Base-by-base conservation (phyloP, 2,888 invertebrate genomes). In the Habroteleia sp. region DNA sequence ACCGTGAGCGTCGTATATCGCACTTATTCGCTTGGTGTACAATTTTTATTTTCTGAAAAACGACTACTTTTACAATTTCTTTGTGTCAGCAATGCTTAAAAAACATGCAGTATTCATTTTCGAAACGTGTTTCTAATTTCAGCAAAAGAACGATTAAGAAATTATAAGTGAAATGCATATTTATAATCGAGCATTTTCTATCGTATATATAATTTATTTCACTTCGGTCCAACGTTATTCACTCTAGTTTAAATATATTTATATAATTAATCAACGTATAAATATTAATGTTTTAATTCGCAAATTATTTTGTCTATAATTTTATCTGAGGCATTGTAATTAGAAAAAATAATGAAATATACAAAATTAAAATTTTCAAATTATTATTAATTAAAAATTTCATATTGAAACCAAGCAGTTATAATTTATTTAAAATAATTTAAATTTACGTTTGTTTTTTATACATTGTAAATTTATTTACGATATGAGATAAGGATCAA, bases 1-100 rank as follows among this genome's bases (percentile, higher is more conserved):
- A 71, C 63, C 69, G 39, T 66, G 66, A 73, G 46, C 77, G 39
- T 71, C 71, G 62, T 72, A 68, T 48, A 60, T 75, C 63, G 58
- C 74, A 78, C 76, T 74, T 74, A 60, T 65, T 63, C 56, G 31
- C 62, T 25, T 46, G 27, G 66, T 74, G 65, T 60, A 46, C 62
- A 56, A 42, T 62, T 66, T 66, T 66, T 50, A 39, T 58, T 42
- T 62, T 58, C 39, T 10, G 27, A 37, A 63, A 63, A 72, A 42
- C 7, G 56, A 14, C 6, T 0, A 52, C 25, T 62, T 71, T 71
- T 62, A 46, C 62, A 71, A 71, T 27, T 37, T 39, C 41, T 44
- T 52, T 56, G 46, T 2, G 4, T 7, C 25, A 3, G n/a, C 16
- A 37, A 48, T 14, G 27, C 44, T 66, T 35, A 37, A 66, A 54